phyloP scores from a whole-genome alignment of 2,113 vertebrate species.

The rat (Rattus norvegicus) region DNA sequence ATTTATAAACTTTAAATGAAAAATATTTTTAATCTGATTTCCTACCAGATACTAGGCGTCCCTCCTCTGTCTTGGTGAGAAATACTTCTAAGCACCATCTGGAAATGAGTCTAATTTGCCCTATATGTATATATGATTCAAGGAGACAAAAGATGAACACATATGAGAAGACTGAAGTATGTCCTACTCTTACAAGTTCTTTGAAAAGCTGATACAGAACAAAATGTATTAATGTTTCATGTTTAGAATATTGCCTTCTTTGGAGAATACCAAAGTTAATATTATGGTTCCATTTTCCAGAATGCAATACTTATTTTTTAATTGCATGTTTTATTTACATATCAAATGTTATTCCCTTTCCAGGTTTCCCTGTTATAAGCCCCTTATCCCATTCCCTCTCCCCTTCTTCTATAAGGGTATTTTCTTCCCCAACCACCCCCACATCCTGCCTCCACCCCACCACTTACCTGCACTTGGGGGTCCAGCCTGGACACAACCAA shows the following conservation, averaged over 20 bases:
- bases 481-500: no score
- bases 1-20: conserved; percentile 70
- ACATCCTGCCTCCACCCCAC: no score
- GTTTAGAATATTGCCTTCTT: background rate
- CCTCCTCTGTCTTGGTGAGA: conserved; percentile 35
- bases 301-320: background rate
- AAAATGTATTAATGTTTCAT: background rate
- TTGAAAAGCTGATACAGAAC: background rate
- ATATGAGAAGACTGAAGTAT: background rate
- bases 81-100: conserved; percentile 18
- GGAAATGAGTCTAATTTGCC: background rate
- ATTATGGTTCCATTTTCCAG: background rate
- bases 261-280: background rate
- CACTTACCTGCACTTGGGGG: no score
- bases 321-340: no score
- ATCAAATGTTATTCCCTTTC: no score
- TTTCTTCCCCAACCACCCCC: no score
- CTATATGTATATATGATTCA: background rate
- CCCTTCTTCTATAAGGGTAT: no score
- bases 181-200: background rate
- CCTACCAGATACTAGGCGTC: conserved; percentile 52
- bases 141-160: background rate
- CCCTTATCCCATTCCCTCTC: no score
- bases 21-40: conserved; percentile 60
- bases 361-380: no score